Evolutionary conservation across 2,888 invertebrate genomes (phyloP).

Genomic region (Apotomis turbidana): DNA sequence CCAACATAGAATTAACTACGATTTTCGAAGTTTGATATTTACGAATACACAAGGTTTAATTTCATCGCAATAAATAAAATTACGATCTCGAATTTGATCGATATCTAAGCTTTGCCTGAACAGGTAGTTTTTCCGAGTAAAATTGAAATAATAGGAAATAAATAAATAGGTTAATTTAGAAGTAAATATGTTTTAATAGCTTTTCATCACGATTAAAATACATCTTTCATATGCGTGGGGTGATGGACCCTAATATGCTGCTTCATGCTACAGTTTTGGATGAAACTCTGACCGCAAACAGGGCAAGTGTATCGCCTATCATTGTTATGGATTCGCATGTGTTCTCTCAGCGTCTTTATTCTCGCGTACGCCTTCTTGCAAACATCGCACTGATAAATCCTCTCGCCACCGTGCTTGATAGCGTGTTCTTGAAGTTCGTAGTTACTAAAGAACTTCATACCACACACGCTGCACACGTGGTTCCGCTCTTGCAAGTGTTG

Average conservation of each 20-base stretch:
- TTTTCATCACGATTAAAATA: constrained; percentile 48
- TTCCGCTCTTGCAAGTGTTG: constrained; percentile 77
- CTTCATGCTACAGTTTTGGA: constrained; percentile 76
- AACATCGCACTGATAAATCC: constrained; percentile 81
- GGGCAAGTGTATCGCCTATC: constrained; percentile 73
- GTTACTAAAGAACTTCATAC: constrained; percentile 82
- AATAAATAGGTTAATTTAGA: background rate
- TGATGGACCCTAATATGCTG: constrained; percentile 77
- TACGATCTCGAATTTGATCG: no score
- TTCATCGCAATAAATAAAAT: no score
- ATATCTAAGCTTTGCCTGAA: no score
- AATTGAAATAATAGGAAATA: background rate
- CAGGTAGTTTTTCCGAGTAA: no score
- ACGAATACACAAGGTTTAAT: no score
- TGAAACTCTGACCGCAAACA: constrained; percentile 72
- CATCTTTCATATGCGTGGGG: constrained; percentile 65
- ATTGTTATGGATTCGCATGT: constrained; percentile 77
- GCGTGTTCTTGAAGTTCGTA: constrained; percentile 82
- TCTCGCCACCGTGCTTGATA: constrained; percentile 80
- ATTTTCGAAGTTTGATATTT: no score
- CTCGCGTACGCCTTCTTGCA: constrained; percentile 80
- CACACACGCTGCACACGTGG: constrained; percentile 78
- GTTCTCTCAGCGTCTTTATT: constrained; percentile 74
- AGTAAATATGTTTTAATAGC: constrained; percentile 10
- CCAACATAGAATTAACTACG: no score